These are phyloP conservation scores for Heliothis subflexa DNA, from an alignment of 1,140 invertebrate genomes.

Conservation along the genomic window DNA sequence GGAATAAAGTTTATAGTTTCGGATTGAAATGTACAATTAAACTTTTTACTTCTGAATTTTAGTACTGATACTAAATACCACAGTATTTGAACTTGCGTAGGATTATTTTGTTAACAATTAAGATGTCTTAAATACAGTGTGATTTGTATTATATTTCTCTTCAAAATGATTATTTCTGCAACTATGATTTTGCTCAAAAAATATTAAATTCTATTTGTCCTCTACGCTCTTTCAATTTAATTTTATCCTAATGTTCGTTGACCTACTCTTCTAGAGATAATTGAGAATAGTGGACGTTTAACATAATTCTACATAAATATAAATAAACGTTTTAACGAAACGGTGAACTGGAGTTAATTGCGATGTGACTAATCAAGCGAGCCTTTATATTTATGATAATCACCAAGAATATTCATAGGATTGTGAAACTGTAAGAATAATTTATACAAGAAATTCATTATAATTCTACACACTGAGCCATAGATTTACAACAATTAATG, in stretches of 20 bases:
- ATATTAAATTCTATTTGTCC: no score
- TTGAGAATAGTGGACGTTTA: neutral
- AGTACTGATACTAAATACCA: neutral
- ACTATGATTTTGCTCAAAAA: no score
- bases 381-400: conserved; percentile 27
- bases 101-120: no score
- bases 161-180: no score
- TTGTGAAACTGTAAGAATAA: conserved; percentile 24
- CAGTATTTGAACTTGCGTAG: no score
- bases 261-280: conserved; percentile 1
- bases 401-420: conserved; percentile 26
- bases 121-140: no score
- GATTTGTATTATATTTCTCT: no score
- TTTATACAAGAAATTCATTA: conserved; percentile 29
- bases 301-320: conserved; percentile 10
- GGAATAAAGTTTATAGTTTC: conserved; percentile 9
- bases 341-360: conserved; percentile 17
- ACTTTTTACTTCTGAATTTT: conserved; percentile 7
- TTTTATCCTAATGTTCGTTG: neutral
- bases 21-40: neutral
- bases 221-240: no score
- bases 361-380: conserved; percentile 29
- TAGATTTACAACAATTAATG: conserved; percentile 43
- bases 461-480: conserved; percentile 30
- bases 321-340: neutral